These are phyloP conservation scores for Dicranocentrus wangi DNA, from an alignment of 2,888 invertebrate species.

Conservation along the genomic window DNA sequence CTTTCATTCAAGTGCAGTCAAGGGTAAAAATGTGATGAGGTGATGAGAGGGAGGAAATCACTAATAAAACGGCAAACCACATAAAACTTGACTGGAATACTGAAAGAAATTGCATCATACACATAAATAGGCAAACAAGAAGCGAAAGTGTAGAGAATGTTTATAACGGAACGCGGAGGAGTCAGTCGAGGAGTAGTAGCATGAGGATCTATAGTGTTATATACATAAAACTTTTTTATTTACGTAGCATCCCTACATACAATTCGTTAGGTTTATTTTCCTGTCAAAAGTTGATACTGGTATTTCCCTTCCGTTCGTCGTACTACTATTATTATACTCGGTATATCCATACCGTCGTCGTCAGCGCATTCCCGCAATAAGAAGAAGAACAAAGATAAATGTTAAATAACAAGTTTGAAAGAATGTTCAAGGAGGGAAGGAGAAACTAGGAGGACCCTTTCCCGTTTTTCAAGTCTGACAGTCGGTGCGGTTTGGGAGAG, in stretches of 20 bases:
- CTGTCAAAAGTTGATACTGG: neutral
- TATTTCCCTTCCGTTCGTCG: neutral
- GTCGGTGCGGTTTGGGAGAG: slow-evolving; percentile 1
- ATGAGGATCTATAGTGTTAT: no score
- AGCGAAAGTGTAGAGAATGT: slow-evolving; percentile 9
- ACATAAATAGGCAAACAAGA: slow-evolving; percentile 50
- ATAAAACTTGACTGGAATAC: slow-evolving; percentile 62
- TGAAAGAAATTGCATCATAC: slow-evolving; percentile 60
- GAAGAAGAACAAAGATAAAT: neutral
- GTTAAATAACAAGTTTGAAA: slow-evolving; percentile 19
- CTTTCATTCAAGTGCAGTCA: slow-evolving; percentile 57
- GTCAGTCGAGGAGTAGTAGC: no score
- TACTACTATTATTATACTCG: no score
- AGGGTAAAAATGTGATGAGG: slow-evolving; percentile 63
- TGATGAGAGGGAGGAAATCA: slow-evolving; percentile 64
- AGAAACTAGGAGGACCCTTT: no score
- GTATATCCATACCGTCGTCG: neutral
- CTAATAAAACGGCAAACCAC: slow-evolving; percentile 64
- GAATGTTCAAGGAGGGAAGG: no score
- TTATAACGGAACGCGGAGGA: no score
- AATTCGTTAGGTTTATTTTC: no score
- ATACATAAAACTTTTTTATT: no score
- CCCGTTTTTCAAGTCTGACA: neutral
- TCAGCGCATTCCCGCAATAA: slow-evolving; percentile 24
- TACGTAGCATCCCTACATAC: no score